Evolutionary conservation across 2,797 vertebrate genomes (phyloP).

Genomic region (Varecia variegata): DNA sequence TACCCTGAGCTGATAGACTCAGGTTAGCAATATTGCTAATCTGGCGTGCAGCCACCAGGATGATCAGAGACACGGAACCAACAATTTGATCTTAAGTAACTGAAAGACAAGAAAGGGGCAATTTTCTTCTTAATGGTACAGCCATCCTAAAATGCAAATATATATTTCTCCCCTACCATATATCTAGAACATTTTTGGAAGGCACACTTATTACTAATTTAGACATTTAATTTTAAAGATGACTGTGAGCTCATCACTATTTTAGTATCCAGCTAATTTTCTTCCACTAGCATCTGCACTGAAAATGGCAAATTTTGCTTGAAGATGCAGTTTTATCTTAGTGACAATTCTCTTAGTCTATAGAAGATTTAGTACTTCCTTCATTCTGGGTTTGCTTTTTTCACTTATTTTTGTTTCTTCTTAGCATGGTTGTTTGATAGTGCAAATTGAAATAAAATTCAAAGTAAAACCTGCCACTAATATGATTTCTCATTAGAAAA

Average conservation of each 20-base stretch:
- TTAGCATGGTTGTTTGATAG: background rate
- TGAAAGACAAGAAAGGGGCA: constrained; percentile 28
- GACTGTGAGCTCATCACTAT: constrained; percentile 30
- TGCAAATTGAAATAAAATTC: background rate
- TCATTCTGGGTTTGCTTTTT: background rate
- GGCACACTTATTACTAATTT: background rate
- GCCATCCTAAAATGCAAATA: constrained; percentile 23
- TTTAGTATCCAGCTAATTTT: constrained; percentile 38
- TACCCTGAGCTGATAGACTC: constrained; percentile 77
- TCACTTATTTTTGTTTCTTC: background rate
- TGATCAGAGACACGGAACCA: constrained; percentile 66
- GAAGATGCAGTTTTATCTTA: background rate
- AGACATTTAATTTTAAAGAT: constrained; percentile 28
- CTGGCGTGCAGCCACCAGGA: constrained; percentile 80
- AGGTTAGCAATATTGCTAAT: constrained; percentile 79
- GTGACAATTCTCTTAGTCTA: background rate
- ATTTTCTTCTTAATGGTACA: constrained; percentile 44
- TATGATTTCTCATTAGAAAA: background rate
- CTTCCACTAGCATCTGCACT: background rate
- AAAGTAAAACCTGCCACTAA: background rate
- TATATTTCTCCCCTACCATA: background rate
- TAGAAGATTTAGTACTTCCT: background rate
- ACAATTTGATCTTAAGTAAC: constrained; percentile 54
- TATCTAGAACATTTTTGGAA: constrained; percentile 30
- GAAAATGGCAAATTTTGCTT: background rate